Conservation (phyloP, 2,888 invertebrate genomes). For the Caenorhabditis wallacei region DNA sequence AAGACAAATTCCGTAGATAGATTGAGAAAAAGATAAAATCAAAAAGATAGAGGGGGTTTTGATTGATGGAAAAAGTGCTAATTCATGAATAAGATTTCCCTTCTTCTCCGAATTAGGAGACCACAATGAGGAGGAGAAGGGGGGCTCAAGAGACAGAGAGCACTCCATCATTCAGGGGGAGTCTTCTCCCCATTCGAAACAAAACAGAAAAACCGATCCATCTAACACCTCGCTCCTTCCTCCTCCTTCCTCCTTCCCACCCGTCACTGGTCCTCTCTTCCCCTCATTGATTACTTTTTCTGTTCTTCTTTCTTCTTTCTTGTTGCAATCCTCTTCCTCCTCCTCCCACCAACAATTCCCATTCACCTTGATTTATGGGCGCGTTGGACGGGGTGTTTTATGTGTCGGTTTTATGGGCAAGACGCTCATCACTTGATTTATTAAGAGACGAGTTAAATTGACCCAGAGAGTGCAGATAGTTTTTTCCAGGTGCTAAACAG, state of each 20-base stretch:
- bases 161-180: slow-evolving; percentile 67
- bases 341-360: slow-evolving; percentile 49
- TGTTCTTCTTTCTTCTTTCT: slow-evolving; percentile 18
- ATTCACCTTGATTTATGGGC: slow-evolving; percentile 60
- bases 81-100: slow-evolving; percentile 51
- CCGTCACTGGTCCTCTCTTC: slow-evolving; percentile 36
- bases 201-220: slow-evolving; percentile 65
- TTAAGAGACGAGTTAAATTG: no score
- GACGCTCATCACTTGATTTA: no score
- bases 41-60: no score
- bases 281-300: slow-evolving; percentile 53
- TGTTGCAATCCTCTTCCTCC: slow-evolving; percentile 11
- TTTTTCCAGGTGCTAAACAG: no score
- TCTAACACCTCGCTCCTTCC: slow-evolving; percentile 63
- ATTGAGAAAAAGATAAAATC: slow-evolving; percentile 21
- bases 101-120: slow-evolving; percentile 47
- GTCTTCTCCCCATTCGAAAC: slow-evolving; percentile 23
- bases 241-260: slow-evolving; percentile 26
- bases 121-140: background rate
- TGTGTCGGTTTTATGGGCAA: no score
- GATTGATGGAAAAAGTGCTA: no score
- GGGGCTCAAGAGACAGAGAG: slow-evolving; percentile 64
- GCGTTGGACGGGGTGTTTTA: no score
- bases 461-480: no score
- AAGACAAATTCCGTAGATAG: no score